Conservation (phyloP, 2,888 invertebrate species). For the Hecatera dysodea region DNA sequence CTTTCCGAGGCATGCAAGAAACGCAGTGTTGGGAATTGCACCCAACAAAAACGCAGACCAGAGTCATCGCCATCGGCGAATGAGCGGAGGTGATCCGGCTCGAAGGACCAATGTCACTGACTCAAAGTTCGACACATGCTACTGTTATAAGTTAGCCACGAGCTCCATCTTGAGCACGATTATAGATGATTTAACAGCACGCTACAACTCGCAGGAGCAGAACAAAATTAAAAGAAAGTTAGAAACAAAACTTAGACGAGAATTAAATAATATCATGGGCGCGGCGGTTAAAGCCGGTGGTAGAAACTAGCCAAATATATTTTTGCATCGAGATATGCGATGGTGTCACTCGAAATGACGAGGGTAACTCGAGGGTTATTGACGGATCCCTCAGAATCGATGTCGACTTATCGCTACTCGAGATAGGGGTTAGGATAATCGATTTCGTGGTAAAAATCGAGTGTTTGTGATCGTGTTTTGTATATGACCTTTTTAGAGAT, state of each 20-base stretch:
- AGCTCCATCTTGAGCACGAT: not conserved
- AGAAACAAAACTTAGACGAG: not conserved
- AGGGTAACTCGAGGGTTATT: conserved; percentile 62
- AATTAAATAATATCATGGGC: not conserved
- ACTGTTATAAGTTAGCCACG: too few relatives aligned
- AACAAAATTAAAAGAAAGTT: not conserved
- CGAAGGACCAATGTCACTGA: too few relatives aligned
- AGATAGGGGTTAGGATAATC: conserved; percentile 58
- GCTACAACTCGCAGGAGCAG: not conserved
- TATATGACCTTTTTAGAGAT: conserved; percentile 2
- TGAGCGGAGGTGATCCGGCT: too few relatives aligned
- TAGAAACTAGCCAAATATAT: conserved; percentile 17
- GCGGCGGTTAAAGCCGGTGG: not conserved
- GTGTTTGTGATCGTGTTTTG: conserved; percentile 18
- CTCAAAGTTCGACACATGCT: too few relatives aligned
- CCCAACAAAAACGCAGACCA: too few relatives aligned
- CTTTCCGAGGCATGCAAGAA: too few relatives aligned
- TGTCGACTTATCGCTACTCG: conserved; percentile 51
- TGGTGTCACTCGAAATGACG: conserved; percentile 57
- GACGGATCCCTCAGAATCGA: conserved; percentile 51
- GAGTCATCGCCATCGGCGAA: too few relatives aligned
- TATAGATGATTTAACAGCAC: not conserved
- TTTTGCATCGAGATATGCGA: conserved; percentile 60
- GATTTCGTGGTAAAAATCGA: conserved; percentile 49
- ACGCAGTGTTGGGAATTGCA: too few relatives aligned